Conservation (phyloP, 2,113 vertebrate species). For the Apeltes quadracus region DNA sequence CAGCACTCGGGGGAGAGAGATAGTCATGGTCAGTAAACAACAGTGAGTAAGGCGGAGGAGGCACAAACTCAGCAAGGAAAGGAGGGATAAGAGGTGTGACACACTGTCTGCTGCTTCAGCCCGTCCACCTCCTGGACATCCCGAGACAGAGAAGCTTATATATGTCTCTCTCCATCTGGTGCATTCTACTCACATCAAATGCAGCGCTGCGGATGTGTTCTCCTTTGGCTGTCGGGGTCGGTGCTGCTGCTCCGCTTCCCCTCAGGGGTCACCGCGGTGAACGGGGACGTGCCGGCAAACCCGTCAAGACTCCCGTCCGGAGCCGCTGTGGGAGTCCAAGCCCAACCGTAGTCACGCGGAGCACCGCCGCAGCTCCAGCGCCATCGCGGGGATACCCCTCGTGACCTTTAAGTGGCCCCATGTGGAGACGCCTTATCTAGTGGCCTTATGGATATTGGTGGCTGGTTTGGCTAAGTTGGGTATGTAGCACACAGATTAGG, state of each 20-base stretch:
- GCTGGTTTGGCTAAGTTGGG: conserved; percentile 89
- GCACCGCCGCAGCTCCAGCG: background rate
- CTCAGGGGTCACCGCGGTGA: background rate
- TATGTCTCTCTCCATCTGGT: background rate
- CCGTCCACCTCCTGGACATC: background rate
- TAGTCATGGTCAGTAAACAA: background rate
- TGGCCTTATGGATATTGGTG: conserved; percentile 89
- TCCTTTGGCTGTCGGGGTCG: conserved; percentile 45
- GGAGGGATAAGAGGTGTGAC: conserved; percentile 11
- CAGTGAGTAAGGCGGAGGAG: conserved; percentile 5
- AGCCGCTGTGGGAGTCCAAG: background rate
- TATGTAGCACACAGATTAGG: conserved; percentile 65
- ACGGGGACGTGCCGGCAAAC: background rate
- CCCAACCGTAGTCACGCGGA: conserved; percentile 4
- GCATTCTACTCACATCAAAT: conserved; percentile 27
- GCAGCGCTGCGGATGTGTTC: conserved; percentile 22
- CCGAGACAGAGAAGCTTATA: background rate
- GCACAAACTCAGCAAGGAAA: background rate
- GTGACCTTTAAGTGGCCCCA: conserved; percentile 89
- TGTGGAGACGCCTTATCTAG: conserved; percentile 85
- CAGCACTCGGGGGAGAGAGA: background rate
- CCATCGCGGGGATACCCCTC: conserved; percentile 75
- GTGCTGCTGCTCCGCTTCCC: conserved; percentile 39
- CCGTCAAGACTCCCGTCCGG: background rate
- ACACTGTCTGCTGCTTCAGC: background rate